These are phyloP conservation scores for Diplodus sargus DNA, from an alignment of 2,797 vertebrate species.

Conservation along the genomic window DNA sequence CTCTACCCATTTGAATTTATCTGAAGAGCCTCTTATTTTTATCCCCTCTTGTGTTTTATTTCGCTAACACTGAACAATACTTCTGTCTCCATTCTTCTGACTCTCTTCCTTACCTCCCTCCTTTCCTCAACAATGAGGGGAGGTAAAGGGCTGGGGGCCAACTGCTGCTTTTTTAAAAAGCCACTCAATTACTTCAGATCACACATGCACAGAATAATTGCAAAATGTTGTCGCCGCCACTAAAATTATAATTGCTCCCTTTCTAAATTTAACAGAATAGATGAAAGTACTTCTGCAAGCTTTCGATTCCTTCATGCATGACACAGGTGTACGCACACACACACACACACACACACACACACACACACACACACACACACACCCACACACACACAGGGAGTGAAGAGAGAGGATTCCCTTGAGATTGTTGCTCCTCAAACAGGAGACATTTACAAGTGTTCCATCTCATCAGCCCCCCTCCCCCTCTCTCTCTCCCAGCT, in stretches of 20 bases:
- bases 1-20: constrained; percentile 5
- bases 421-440: constrained; percentile 69
- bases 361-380: neutral
- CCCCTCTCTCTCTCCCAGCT: constrained; percentile 37
- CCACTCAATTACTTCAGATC: constrained; percentile 46
- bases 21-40: constrained; percentile 22
- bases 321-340: neutral
- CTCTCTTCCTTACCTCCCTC: neutral
- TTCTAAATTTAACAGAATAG: constrained; percentile 57
- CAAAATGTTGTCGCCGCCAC: constrained; percentile 62
- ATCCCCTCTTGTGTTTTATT: constrained; percentile 26
- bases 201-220: constrained; percentile 43
- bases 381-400: constrained; percentile 12
- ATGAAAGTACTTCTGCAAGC: constrained; percentile 66
- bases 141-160: neutral
- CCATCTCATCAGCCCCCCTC: constrained; percentile 71
- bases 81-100: constrained; percentile 10
- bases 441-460: constrained; percentile 79
- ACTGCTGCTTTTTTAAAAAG: constrained; percentile 49
- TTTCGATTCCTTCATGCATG: constrained; percentile 40
- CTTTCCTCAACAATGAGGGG: neutral
- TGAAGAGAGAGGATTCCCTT: constrained; percentile 60
- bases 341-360: neutral
- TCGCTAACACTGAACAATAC: constrained; percentile 1
- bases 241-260: constrained; percentile 70